Evolutionary conservation across 2,797 vertebrate species (phyloP).

Genomic region (Pipistrellus pygmaeus): DNA sequence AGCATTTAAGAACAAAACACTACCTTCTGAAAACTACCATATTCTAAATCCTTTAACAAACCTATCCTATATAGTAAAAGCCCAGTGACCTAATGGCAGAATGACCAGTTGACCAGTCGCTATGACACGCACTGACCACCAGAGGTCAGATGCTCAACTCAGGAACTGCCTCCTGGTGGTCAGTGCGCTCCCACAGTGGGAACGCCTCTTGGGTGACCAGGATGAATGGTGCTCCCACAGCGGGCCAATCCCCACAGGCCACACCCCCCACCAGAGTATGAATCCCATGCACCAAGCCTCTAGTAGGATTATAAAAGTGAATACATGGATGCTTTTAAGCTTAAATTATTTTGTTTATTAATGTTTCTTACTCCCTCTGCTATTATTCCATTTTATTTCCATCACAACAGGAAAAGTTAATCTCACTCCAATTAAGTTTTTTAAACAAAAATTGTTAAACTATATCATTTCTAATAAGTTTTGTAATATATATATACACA

Average conservation of each 20-base stretch:
- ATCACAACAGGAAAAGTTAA: not conserved
- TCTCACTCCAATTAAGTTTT: slow-evolving; percentile 4
- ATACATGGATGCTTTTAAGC: not conserved
- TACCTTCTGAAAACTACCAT: not conserved
- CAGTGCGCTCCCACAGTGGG: no score
- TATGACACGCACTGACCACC: no score
- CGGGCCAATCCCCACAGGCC: no score
- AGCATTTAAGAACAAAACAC: not conserved
- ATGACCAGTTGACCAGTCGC: no score
- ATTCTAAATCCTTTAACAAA: slow-evolving; percentile 32
- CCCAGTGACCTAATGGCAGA: no score
- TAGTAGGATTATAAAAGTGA: not conserved
- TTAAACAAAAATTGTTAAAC: not conserved
- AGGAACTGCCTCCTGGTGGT: no score
- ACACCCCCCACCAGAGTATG: no score
- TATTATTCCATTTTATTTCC: not conserved
- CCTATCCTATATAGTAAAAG: no score
- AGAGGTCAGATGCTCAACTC: no score
- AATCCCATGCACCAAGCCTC: no score
- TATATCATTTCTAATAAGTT: not conserved
- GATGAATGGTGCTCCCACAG: no score
- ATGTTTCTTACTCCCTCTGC: not conserved
- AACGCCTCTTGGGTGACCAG: no score
- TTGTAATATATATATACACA: not conserved
- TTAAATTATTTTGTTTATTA: slow-evolving; percentile 8